Evolutionary conservation across 2,797 vertebrate species (phyloP), one percentile per base, ranked within the genome.

Genomic region (Chiroxiphia lanceolata): DNA sequence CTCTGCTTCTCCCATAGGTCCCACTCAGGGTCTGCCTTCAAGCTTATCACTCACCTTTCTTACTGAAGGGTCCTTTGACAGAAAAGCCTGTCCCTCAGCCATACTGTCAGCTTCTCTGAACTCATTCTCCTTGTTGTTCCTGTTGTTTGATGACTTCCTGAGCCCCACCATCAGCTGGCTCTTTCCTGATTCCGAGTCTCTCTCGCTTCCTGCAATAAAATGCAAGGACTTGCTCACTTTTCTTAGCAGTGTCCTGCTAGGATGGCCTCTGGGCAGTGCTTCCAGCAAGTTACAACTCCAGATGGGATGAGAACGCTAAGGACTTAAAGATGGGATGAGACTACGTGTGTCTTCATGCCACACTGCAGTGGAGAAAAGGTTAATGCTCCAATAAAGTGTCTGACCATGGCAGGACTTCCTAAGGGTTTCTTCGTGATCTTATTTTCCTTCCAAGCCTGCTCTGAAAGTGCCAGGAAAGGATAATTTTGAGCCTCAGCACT

Each of bases 81-180:
- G 97, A 90, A 94, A 79, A 91, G 96, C 91, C 45, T 98, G 97
- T 44, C 91, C 94, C 40, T 98, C 98, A 2, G 89, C 89, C 80
- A 90, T 95, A 82, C 97, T 96, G 75, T 95, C 87, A 47, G 96
- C 94, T 96, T 97, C 98, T 84, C 81, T 95, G 78, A 82, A 92
- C 79, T 98, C 98, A 57, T 98, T 98, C 87, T 98, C 98, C 25
- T 97, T 96, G 95, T 97, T 98, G 87, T 98, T 98, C 95, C 97
- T 97, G 89, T 96, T 97, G 91, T 97, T 98, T 59, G 97, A 95
- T 6, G 94, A 91, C 93, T 97, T 98, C 91, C 97, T 97, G 95
- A 98, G 97, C 56, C 97, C 90, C 3, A 93, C 82, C 48, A 95
- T 57, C 0, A 13, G 67, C 54, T 97, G 96, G 70, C 94, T 96